Conservation (phyloP, 2,797 vertebrate genomes). For the Thunnus albacares region DNA sequence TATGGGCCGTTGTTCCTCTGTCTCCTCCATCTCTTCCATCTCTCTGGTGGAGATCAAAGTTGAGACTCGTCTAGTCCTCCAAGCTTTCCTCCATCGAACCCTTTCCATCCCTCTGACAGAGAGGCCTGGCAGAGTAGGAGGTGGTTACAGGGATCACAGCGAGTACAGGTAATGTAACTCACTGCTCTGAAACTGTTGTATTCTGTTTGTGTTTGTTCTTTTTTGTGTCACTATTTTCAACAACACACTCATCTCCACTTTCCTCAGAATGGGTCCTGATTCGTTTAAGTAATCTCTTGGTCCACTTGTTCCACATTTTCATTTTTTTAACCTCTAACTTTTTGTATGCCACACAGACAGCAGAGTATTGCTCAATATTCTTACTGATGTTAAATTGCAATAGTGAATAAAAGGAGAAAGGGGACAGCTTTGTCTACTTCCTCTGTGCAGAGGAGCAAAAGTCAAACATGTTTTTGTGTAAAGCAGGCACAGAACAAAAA, state of each 20-base stretch:
- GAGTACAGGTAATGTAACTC: constrained; percentile 82
- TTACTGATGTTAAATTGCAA: too few species aligned
- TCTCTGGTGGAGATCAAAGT: constrained; percentile 84
- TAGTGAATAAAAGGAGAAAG: too few species aligned
- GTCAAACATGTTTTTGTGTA: too few species aligned
- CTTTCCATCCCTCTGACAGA: constrained; percentile 57
- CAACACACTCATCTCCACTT: neutral
- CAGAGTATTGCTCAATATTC: too few species aligned
- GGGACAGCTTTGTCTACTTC: too few species aligned
- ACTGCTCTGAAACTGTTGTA: neutral
- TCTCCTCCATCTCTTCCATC: constrained; percentile 74
- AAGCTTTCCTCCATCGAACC: constrained; percentile 86
- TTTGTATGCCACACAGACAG: too few species aligned
- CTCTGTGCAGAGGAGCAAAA: too few species aligned
- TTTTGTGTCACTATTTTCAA: neutral
- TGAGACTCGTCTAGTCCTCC: constrained; percentile 87
- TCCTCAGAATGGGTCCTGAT: neutral
- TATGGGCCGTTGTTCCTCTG: constrained; percentile 44
- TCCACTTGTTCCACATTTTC: too few species aligned
- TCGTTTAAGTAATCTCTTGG: too few species aligned
- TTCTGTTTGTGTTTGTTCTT: neutral
- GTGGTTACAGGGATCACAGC: constrained; percentile 81
- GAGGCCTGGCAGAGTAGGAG: constrained; percentile 84
- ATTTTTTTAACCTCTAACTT: too few species aligned
- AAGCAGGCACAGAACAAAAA: too few species aligned